Evolutionary conservation across 2,888 invertebrate genomes (phyloP), one percentile per base, ranked within the genome.

Genomic region (Cordylochernes scorpioides): DNA sequence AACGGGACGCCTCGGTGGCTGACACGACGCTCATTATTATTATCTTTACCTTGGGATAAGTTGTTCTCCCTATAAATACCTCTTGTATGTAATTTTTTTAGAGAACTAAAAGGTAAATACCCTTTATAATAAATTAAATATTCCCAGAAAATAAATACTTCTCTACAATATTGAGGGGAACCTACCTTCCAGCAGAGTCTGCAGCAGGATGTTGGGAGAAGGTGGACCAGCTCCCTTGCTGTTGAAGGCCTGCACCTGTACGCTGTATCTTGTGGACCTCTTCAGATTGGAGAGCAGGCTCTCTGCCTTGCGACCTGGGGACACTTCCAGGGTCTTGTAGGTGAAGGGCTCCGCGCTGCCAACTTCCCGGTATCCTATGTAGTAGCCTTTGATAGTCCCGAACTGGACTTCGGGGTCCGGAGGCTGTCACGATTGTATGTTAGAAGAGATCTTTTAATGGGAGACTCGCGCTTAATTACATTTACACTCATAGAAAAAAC

Each of bases 231-330:
- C 45, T 2, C 55, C 55, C 28, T 47, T 46, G 4, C 41, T 42
- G 36, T 54, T 55, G 38, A 47, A 53, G 7, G 54, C 53, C 35
- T 51, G 50, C 4, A 55, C 50, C 27, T 50, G 47, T 4, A 55
- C 45, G 3, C 45, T 42, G 41, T 55, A 45, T 32, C 49, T 47
- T 6, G 54, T 53, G 41, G 27, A 28, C 25, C 39, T 32, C 19
- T 38, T 34, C 3, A 43, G 19, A n/a, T 40, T 35, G 2, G 32
- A 39, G 4, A 42, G 28, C 10, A 34, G 33, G 3, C 38, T 33
- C 19, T 42, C 42, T 18, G 38, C 36, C 17, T 36, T 32, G 18
- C 32, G 29, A 5, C 27, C 28, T 12, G 35, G 35, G 8, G 32
- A 32, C 8, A 39, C 42, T 15, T 42, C 40, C n/a, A 44, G 27